phyloP scores from a whole-genome alignment of 2,888 invertebrate species.

The Eulithis prunata region DNA sequence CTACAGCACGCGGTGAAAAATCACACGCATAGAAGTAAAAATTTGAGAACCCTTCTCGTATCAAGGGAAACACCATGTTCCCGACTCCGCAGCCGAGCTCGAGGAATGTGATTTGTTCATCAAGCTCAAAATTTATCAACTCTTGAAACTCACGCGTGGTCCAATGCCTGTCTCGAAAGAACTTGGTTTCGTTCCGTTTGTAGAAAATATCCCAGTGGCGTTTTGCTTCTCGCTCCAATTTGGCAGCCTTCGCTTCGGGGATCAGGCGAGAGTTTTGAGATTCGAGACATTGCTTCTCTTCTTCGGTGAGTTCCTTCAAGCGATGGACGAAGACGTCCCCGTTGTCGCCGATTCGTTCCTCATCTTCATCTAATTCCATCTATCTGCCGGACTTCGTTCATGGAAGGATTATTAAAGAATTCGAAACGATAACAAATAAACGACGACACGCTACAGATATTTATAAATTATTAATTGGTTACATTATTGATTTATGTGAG shows the following conservation, averaged over 20 bases:
- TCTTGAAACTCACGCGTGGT: constrained; percentile 97
- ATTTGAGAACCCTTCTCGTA: constrained; percentile 88
- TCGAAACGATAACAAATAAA: neutral
- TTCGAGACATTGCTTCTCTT: constrained; percentile 86
- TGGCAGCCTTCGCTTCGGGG: constrained; percentile 89
- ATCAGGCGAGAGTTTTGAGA: constrained; percentile 85
- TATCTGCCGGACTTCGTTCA: constrained; percentile 4
- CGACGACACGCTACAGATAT: constrained; percentile 1
- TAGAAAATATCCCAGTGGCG: constrained; percentile 98
- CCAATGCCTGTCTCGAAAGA: constrained; percentile 99
- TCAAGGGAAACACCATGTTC: constrained; percentile 96
- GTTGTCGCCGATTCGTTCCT: constrained; percentile 49
- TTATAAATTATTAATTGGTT: neutral
- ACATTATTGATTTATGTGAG: no score
- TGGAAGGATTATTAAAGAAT: neutral
- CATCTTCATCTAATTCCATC: constrained; percentile 69
- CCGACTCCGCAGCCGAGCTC: constrained; percentile 99
- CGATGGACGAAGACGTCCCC: constrained; percentile 68
- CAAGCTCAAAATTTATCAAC: constrained; percentile 84
- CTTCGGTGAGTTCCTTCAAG: constrained; percentile 81
- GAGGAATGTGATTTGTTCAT: constrained; percentile 85
- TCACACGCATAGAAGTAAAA: constrained; percentile 94
- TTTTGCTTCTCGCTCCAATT: constrained; percentile 92
- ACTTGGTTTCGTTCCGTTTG: constrained; percentile 95
- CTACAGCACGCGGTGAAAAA: constrained; percentile 95